These are phyloP conservation scores for Proisotoma minuta DNA, from an alignment of 2,888 invertebrate species.

Conservation along the genomic window DNA sequence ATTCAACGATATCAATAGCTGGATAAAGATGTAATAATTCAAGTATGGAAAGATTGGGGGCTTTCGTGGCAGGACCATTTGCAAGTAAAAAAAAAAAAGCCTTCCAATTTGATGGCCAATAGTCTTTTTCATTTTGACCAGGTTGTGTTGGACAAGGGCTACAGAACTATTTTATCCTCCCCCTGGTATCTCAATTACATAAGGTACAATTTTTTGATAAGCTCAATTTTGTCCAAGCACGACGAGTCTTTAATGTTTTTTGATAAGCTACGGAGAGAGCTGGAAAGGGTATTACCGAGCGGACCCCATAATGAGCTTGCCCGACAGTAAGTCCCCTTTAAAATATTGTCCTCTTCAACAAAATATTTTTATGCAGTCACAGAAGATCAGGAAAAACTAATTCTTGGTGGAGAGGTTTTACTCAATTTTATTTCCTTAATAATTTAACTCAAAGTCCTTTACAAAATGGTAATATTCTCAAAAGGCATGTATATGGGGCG, in stretches of 20 bases:
- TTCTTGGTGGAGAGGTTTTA: conserved; percentile 66
- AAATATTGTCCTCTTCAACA: not conserved
- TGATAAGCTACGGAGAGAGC: conserved; percentile 57
- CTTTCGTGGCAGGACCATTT: conserved; percentile 25
- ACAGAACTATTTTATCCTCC: conserved; percentile 67
- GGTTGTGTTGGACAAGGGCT: conserved; percentile 52
- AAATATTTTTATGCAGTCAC: too few species aligned
- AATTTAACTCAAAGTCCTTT: too few species aligned
- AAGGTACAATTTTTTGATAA: conserved; percentile 36
- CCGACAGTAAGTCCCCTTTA: conserved; percentile 20
- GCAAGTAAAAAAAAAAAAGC: conserved; percentile 10
- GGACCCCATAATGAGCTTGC: conserved; percentile 57
- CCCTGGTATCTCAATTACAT: conserved; percentile 85
- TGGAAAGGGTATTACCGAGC: conserved; percentile 66
- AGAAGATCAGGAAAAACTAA: conserved; percentile 55
- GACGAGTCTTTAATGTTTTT: not conserved
- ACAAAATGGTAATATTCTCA: conserved; percentile 53
- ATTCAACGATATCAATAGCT: conserved; percentile 20
- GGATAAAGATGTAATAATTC: conserved; percentile 65
- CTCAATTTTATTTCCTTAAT: too few species aligned
- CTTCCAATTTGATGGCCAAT: not conserved
- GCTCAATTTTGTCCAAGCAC: too few species aligned
- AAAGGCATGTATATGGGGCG: conserved; percentile 81
- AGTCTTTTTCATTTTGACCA: conserved; percentile 3
- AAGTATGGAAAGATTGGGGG: conserved; percentile 67